Percentiles rank a stretch among this genome's conserved stretches.
Evolutionary conservation across 2,113 vertebrate species (phyloP).

Genomic region (Lagopus muta): DNA sequence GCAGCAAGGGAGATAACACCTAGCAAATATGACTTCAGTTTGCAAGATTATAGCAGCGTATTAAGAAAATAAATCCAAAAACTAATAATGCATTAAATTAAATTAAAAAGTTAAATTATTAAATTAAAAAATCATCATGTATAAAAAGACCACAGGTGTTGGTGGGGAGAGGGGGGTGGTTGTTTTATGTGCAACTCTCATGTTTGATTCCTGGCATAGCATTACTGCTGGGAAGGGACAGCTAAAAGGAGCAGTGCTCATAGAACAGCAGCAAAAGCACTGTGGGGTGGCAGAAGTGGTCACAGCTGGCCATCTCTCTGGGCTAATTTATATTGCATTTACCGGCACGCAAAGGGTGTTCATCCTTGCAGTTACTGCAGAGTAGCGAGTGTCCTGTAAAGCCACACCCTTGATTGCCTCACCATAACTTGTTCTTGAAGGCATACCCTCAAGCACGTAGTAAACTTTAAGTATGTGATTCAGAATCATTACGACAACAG

Average conservation of each 20-base stretch:
- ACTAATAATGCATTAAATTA: no score
- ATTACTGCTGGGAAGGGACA: background rate
- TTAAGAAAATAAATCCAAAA: background rate
- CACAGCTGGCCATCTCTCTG: background rate
- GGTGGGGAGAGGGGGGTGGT: background rate
- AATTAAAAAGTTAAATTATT: no score
- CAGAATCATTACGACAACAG: background rate
- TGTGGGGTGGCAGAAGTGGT: background rate
- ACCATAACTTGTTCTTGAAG: background rate
- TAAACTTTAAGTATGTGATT: conserved; percentile 30
- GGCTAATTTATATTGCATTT: background rate
- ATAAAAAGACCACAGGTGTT: no score
- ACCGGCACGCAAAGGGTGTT: conserved; percentile 6
- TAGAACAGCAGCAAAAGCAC: background rate
- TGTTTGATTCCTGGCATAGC: background rate
- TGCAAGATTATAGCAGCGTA: background rate
- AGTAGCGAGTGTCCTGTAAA: conserved; percentile 21
- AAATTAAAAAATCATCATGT: no score
- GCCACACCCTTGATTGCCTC: conserved; percentile 47
- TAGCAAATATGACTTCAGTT: background rate
- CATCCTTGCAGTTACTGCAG: background rate
- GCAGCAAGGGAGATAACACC: background rate
- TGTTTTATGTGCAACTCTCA: background rate
- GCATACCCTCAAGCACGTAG: conserved; percentile 12
- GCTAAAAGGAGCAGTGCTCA: background rate